Conservation (phyloP, 1,140 invertebrate genomes). For the Temnothorax nylanderi region DNA sequence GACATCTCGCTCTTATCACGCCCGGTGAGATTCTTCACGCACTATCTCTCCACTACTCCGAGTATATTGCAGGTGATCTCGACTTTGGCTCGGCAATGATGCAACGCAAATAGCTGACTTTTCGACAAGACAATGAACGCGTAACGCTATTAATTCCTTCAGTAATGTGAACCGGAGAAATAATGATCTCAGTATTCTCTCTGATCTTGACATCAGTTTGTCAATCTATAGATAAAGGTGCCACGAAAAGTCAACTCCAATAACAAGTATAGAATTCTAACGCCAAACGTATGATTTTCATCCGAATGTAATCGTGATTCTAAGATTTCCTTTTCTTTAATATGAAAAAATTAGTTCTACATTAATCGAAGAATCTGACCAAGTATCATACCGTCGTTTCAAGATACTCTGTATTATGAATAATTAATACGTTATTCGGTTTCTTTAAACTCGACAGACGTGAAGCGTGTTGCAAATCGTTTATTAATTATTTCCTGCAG, state of each 20-base stretch:
- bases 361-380: not conserved
- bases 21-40: conserved; percentile 52
- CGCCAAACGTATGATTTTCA: not conserved
- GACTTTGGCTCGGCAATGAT: conserved; percentile 76
- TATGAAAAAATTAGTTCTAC: not conserved
- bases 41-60: conserved; percentile 72
- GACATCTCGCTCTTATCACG: conserved; percentile 73
- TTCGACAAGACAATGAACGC: conserved; percentile 38
- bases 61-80: conserved; percentile 74
- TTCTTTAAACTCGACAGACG: not conserved
- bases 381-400: not conserved
- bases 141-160: not conserved
- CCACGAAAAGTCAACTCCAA: not conserved
- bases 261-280: not conserved
- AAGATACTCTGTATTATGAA: not conserved
- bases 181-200: not conserved
- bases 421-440: not conserved
- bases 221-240: not conserved
- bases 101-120: conserved; percentile 64
- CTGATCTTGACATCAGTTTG: not conserved
- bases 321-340: not conserved
- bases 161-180: not conserved
- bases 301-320: not conserved
- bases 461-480: not conserved
- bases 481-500: conserved; percentile 8